Conservation (phyloP, 2,888 invertebrate genomes). For the Pedicia rivosa region DNA sequence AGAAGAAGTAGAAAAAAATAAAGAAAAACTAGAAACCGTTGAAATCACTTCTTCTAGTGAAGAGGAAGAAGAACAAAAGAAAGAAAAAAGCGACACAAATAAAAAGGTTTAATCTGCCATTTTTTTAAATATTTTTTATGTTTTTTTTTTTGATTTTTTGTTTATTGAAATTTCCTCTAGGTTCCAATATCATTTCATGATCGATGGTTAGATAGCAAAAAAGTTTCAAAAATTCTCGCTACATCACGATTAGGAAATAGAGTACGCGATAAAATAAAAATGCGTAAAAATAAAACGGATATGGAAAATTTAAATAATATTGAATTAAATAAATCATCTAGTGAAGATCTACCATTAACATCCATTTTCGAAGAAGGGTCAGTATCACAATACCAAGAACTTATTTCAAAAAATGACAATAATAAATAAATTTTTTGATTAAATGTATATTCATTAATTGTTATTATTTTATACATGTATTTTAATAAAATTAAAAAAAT, state of each 20-base stretch:
- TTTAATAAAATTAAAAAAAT: no score
- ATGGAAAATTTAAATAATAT: background rate
- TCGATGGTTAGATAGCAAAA: constrained; percentile 40
- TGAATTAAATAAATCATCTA: constrained; percentile 14
- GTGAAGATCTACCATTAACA: constrained; percentile 14
- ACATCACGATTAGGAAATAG: constrained; percentile 40
- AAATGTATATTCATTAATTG: no score
- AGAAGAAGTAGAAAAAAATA: constrained; percentile 16
- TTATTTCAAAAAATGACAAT: background rate
- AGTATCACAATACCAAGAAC: constrained; percentile 37
- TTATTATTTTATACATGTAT: no score
- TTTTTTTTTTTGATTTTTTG: constrained; percentile 3
- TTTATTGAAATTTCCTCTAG: constrained; percentile 11
- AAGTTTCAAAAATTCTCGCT: constrained; percentile 39
- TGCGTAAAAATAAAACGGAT: constrained; percentile 28
- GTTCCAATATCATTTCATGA: constrained; percentile 20
- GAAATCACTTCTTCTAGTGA: constrained; percentile 12
- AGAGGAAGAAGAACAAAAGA: constrained; percentile 10
- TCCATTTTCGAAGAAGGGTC: constrained; percentile 33
- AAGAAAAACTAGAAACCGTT: constrained; percentile 6
- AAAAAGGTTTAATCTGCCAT: background rate
- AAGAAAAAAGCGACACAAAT: constrained; percentile 6
- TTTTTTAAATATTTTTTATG: no score
- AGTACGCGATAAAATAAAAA: constrained; percentile 40
- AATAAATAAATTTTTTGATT: constrained; percentile 1